A percentile compares a stretch with the other conserved stretches of the same genome.
Conservation (phyloP, 37 sponge, comb jelly and placozoan genomes). For the Halisarca cf. caerulea region DNA sequence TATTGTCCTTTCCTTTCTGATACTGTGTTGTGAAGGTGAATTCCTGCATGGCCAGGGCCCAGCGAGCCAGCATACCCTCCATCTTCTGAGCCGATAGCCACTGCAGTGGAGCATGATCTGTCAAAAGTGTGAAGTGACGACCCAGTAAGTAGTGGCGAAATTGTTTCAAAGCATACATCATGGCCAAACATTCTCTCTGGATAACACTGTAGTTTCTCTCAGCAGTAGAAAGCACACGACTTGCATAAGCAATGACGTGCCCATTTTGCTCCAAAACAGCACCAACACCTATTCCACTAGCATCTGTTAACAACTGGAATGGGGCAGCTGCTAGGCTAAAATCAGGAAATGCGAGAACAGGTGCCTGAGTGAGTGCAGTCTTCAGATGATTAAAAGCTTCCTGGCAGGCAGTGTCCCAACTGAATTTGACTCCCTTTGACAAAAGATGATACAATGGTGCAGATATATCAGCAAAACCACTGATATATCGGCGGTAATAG, state of each 20-base stretch:
- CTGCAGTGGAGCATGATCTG: conserved; percentile 59
- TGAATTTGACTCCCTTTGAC: conserved; percentile 29
- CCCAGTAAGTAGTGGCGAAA: conserved; percentile 62
- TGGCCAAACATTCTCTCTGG: conserved; percentile 48
- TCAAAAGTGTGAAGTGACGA: conserved; percentile 36
- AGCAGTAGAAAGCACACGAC: conserved; percentile 33
- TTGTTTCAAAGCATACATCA: conserved; percentile 57
- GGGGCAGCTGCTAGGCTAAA: background rate
- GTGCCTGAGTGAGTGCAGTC: conserved; percentile 9
- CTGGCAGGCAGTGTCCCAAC: conserved; percentile 38
- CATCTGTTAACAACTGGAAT: conserved; percentile 59
- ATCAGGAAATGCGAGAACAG: conserved; percentile 42
- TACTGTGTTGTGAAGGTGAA: conserved; percentile 21
- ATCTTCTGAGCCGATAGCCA: conserved; percentile 37
- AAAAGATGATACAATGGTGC: conserved; percentile 35
- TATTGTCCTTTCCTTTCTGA: conserved; percentile 36
- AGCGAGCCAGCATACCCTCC: conserved; percentile 45
- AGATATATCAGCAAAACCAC: conserved; percentile 30
- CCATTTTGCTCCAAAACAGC: conserved; percentile 49
- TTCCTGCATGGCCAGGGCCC: conserved; percentile 53
- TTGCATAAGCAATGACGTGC: conserved; percentile 45
- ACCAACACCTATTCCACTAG: conserved; percentile 45
- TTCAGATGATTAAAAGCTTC: conserved; percentile 53
- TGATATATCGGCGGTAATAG: conserved; percentile 51
- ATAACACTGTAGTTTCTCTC: conserved; percentile 49